Conservation (phyloP, 1,140 invertebrate species). For the Drosophila mayri region DNA sequence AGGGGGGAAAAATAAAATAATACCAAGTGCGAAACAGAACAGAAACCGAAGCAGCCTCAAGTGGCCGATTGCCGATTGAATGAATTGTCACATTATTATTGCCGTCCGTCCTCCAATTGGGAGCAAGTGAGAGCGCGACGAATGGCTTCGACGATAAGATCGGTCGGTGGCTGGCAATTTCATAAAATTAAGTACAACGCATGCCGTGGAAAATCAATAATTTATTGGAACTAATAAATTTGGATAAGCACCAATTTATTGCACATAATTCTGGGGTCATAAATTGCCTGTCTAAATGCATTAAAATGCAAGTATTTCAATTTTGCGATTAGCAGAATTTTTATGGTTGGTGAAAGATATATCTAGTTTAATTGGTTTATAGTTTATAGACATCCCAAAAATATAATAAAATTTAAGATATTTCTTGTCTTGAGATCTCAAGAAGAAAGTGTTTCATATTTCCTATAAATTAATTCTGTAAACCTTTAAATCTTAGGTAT, state of each 20-base stretch:
- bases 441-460: too few relatives aligned
- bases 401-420: not conserved
- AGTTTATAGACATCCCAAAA: not conserved
- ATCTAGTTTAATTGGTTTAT: not conserved
- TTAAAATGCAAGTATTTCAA: not conserved
- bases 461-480: too few relatives aligned
- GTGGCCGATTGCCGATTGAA: constrained; percentile 77
- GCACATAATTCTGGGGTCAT: constrained; percentile 12
- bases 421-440: not conserved
- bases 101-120: constrained; percentile 59
- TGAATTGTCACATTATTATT: constrained; percentile 68
- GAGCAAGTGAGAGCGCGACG: constrained; percentile 78
- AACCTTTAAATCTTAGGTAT: too few relatives aligned
- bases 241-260: constrained; percentile 36
- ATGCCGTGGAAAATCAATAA: constrained; percentile 30
- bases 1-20: constrained; percentile 6
- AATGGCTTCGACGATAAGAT: constrained; percentile 60
- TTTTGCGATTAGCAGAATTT: not conserved
- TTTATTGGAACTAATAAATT: constrained; percentile 49
- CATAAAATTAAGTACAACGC: constrained; percentile 38
- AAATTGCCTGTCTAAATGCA: not conserved
- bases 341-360: not conserved
- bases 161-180: constrained; percentile 64
- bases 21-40: constrained; percentile 27
- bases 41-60: constrained; percentile 52